Evolutionary conservation across 2,113 vertebrate genomes (phyloP), one percentile per base, ranked within the genome.

Genomic region (Sinocyclocheilus grahami): DNA sequence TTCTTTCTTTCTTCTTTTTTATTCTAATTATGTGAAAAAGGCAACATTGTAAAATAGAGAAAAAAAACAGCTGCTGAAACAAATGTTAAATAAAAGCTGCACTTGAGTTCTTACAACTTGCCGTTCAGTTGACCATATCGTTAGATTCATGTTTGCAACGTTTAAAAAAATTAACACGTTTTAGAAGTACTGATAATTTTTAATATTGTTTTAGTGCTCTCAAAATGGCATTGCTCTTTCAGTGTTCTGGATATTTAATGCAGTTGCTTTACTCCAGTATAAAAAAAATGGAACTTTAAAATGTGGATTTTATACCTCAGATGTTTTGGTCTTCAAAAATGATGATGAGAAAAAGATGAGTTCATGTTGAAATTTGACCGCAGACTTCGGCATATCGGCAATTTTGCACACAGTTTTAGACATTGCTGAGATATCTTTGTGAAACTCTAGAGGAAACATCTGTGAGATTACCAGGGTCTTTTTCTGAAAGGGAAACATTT

Each of bases 291-390:
- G n/a, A 58, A 22, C 67, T 20, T 37, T 2, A 37, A 71, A 71
- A 71, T 37, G 16, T 71, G 67, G 16, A 71, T 71, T 37, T 37
- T 71, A 71, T 69, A 69, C 14, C 67, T 18, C 58, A 62, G 58
- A 62, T 62, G 65, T 37, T 71, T 71, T 71, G 67, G 67, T 71
- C 30, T 71, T 69, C 7, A 18, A 71, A 71, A 16, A 71, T 69
- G 30, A 69, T 58, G 55, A 60, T 62, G 58, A 62, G 22, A 62
- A 62, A 62, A 62, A 62, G 67, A 71, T 71, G 30, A 71, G 18
- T 18, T 71, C 30, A 71, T 18, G 33, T 10, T 37, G 16, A 71
- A 71, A 18, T 71, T 72, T 72, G 18, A 72, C 20, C 5, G 69
- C 69, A 42, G 20, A 42, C 37, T 22, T 39, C 37, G 9, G 9